These are phyloP conservation scores for Ellobium chinense DNA, from an alignment of 2,888 invertebrate genomes.

Conservation along the genomic window DNA sequence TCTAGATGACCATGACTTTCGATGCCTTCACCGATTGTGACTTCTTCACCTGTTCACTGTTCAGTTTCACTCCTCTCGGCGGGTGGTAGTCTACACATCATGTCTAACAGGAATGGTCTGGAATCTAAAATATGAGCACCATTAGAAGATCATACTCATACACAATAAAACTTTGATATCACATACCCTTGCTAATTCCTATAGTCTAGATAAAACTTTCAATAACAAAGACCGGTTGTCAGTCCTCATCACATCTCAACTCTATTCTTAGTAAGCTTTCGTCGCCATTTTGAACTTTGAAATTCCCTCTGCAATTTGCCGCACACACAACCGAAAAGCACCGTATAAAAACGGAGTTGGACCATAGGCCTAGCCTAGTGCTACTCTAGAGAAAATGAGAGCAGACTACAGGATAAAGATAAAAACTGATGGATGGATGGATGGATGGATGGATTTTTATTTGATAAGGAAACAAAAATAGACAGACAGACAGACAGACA, in stretches of 20 bases:
- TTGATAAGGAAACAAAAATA: background rate
- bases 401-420: background rate
- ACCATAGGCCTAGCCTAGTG: background rate
- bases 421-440: background rate
- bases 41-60: too few species aligned
- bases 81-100: too few species aligned
- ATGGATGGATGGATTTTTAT: too few species aligned
- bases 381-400: background rate
- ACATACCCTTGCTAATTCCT: too few species aligned
- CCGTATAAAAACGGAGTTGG: background rate
- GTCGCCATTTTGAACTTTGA: constrained; percentile 32
- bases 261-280: background rate
- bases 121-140: background rate
- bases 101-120: too few species aligned
- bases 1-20: too few species aligned
- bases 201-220: too few species aligned
- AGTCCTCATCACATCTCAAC: background rate
- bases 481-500: background rate
- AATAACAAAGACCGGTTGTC: background rate
- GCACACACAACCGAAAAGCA: constrained; percentile 23
- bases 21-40: too few species aligned
- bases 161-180: too few species aligned
- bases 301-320: constrained; percentile 37
- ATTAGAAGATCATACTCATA: too few species aligned
- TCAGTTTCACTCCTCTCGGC: too few species aligned